phyloP scores from a whole-genome alignment of 2,888 invertebrate species.

The Napeogenes sylphis region DNA sequence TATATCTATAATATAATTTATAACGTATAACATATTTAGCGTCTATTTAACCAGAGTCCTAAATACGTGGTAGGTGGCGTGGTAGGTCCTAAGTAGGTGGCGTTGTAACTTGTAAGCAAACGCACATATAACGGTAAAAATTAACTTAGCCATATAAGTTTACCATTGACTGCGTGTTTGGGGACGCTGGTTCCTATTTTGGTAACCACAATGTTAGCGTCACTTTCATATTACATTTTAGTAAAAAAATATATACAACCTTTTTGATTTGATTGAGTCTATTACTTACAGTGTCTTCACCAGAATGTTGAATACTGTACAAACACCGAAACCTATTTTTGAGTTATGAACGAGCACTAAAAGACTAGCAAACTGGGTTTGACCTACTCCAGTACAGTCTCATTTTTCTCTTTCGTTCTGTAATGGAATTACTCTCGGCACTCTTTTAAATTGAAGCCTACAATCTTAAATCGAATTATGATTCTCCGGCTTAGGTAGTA shows the following conservation, averaged over 20 bases:
- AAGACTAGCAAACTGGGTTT: constrained; percentile 3
- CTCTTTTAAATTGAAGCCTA: not conserved
- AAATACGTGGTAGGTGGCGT: no score
- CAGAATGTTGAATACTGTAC: not conserved
- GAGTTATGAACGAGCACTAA: not conserved
- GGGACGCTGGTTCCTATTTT: constrained; percentile 27
- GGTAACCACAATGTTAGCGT: constrained; percentile 16
- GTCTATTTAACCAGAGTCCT: no score
- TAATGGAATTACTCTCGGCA: constrained; percentile 1
- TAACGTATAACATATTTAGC: no score
- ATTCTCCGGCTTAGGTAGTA: not conserved
- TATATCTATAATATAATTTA: no score
- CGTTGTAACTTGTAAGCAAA: constrained; percentile 11
- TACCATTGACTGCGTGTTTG: constrained; percentile 29
- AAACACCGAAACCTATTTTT: not conserved
- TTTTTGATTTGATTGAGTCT: not conserved
- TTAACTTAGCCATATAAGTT: constrained; percentile 28
- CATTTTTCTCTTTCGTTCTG: not conserved
- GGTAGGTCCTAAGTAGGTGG: not conserved
- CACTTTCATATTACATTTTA: constrained; percentile 7
- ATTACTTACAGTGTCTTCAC: not conserved
- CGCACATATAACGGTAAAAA: constrained; percentile 30
- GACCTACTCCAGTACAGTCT: constrained; percentile 2
- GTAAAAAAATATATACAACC: not conserved
- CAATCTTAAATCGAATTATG: not conserved